phyloP scores from a whole-genome alignment of 2,113 vertebrate species.

The Lampris incognitus region DNA sequence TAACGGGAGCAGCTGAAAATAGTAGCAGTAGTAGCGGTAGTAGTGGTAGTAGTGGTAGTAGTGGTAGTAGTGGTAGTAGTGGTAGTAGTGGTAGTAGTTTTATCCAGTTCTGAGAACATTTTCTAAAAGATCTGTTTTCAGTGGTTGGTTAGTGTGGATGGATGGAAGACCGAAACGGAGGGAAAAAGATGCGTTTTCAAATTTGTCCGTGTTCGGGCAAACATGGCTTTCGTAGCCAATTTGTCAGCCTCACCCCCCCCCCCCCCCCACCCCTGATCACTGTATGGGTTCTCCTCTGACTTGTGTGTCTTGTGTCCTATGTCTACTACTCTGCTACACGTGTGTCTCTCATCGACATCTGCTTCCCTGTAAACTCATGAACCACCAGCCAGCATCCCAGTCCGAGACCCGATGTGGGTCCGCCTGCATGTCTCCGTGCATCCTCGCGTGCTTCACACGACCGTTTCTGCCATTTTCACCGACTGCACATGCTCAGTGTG shows the following conservation, averaged over 20 bases:
- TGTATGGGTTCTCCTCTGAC: conserved; percentile 11
- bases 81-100: no score
- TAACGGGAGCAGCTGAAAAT: no score
- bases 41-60: no score
- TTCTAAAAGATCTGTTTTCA: no score
- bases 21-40: no score
- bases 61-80: no score
- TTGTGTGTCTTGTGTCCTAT: conserved; percentile 1
- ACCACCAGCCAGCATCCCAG: not conserved
- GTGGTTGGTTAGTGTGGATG: no score
- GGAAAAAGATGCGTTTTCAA: no score
- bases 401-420: conserved; percentile 43
- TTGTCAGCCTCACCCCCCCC: not conserved
- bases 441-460: conserved; percentile 8
- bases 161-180: no score
- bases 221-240: not conserved
- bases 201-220: no score
- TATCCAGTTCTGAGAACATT: no score
- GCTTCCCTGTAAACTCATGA: not conserved
- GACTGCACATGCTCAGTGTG: not conserved
- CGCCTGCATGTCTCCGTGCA: conserved; percentile 3
- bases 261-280: not conserved
- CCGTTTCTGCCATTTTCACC: conserved; percentile 12
- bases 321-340: conserved; percentile 4
- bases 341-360: conserved; percentile 19